These are phyloP conservation scores for Cremastobaeus sp. DNA, from an alignment of 2,888 invertebrate genomes.

Conservation along the genomic window DNA sequence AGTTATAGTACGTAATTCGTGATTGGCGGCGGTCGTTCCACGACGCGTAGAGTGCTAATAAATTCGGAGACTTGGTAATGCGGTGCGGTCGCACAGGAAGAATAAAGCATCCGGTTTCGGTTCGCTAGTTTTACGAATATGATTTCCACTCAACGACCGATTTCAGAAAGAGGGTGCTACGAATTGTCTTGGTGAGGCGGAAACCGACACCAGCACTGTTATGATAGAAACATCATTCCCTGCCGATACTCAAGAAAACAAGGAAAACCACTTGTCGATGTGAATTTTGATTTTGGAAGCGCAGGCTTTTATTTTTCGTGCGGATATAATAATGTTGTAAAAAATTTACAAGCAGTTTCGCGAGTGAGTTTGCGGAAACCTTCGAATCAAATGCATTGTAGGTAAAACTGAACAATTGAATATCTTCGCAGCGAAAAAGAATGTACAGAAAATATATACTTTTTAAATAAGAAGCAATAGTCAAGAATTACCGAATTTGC, in stretches of 20 bases:
- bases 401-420: too few species aligned
- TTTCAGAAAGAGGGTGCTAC: conserved; percentile 63
- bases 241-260: conserved; percentile 66
- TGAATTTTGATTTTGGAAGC: conserved; percentile 47
- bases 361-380: too few species aligned
- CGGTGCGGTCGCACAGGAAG: conserved; percentile 64
- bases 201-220: conserved; percentile 64
- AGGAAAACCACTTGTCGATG: conserved; percentile 65
- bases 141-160: conserved; percentile 70
- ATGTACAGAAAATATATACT: conserved; percentile 2
- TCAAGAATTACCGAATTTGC: too few species aligned
- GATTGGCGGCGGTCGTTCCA: conserved; percentile 74
- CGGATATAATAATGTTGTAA: conserved; percentile 34
- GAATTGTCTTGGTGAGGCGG: conserved; percentile 63
- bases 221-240: conserved; percentile 70
- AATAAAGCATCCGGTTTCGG: conserved; percentile 75
- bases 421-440: too few species aligned
- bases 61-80: conserved; percentile 69
- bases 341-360: conserved; percentile 36
- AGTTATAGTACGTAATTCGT: conserved; percentile 74
- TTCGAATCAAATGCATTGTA: too few species aligned
- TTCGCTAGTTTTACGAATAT: conserved; percentile 77
- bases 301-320: too few species aligned
- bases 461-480: too few species aligned
- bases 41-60: conserved; percentile 73